Conservation (phyloP, 2,888 invertebrate species). For the Gryllus longicercus region DNA sequence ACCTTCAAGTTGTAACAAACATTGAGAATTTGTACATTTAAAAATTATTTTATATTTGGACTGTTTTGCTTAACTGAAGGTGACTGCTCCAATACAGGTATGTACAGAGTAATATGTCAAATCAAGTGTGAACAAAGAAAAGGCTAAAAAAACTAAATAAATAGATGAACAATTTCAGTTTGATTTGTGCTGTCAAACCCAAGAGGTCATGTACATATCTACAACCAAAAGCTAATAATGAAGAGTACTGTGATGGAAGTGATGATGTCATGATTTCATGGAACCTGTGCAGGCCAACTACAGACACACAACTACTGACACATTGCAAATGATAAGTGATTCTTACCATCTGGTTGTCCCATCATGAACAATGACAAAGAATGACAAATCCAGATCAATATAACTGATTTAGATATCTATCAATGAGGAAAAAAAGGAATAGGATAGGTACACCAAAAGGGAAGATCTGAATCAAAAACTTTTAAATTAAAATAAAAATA, state of each 20-base stretch:
- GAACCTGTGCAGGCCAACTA: conserved; percentile 35
- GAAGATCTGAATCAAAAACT: conserved; percentile 4
- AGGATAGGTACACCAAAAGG: conserved; percentile 12
- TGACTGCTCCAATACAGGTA: background rate
- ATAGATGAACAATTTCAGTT: background rate
- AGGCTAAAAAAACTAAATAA: conserved; percentile 19
- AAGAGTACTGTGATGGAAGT: background rate
- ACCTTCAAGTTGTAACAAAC: background rate
- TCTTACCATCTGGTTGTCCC: conserved; percentile 49
- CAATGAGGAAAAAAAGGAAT: background rate
- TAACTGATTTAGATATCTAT: background rate
- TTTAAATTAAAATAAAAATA: background rate
- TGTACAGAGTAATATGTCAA: background rate
- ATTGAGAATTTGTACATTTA: background rate
- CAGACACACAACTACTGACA: conserved; percentile 34
- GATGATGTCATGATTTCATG: conserved; percentile 25
- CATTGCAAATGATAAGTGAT: conserved; percentile 48
- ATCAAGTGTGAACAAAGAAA: background rate
- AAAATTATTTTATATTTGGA: background rate
- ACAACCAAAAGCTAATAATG: conserved; percentile 27
- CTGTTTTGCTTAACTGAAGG: background rate
- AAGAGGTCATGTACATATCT: conserved; percentile 21
- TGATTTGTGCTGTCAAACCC: conserved; percentile 22
- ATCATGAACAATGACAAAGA: conserved; percentile 43
- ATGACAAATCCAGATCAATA: conserved; percentile 26